Base-by-base conservation (phyloP, 2,888 invertebrate genomes). In the Lasiommata megera region DNA sequence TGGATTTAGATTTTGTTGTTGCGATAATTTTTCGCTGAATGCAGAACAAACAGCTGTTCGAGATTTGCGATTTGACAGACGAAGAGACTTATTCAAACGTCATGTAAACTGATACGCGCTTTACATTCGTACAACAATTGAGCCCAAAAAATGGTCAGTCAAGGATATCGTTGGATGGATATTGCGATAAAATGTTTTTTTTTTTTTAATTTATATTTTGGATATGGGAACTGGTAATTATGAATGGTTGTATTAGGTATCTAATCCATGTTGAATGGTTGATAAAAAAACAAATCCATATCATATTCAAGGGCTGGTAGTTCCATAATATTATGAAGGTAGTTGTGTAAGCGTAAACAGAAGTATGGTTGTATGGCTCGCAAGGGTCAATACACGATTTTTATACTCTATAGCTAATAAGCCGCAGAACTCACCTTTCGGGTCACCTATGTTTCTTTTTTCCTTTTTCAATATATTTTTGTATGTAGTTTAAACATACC, bases 21-120 rank as follows among this genome's bases (percentile, higher is more conserved):
- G 82, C 79, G 89, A 88, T 89, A 88, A 89, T 86, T 84, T n/a
- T 84, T 82, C 76, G 73, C 18, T 88, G 84, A 88, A 88, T 88
- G 76, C 79, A 57, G 72, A 79, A 84, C 81, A 88, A 82, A 88
- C 89, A 89, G 82, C 89, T 89, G 89, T 79, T 83, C 73, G 77
- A 80, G 84, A 85, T 88, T 77, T 80, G 77, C 66, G 67, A 79
- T 75, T 80, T 80, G 88, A 84, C 85, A 82, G 79, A 80, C 82
- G 79, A 76, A 68, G 72, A 68, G 67, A 73, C 74, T 78, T 71
- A 89, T 88, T 88, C 78, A 88, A 77, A 85, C 81, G 88, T 88
- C 89, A 88, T 77, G 80, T 74, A 88, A 89, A 88, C 82, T 86
- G 89, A 89, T 88, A 82, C 78, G 75, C 70, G 64, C 70, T 65